A percentile compares a stretch with the other conserved stretches of the same genome.
Evolutionary conservation across 2,888 invertebrate genomes (phyloP).

Genomic region (Philopedon plagiatum): DNA sequence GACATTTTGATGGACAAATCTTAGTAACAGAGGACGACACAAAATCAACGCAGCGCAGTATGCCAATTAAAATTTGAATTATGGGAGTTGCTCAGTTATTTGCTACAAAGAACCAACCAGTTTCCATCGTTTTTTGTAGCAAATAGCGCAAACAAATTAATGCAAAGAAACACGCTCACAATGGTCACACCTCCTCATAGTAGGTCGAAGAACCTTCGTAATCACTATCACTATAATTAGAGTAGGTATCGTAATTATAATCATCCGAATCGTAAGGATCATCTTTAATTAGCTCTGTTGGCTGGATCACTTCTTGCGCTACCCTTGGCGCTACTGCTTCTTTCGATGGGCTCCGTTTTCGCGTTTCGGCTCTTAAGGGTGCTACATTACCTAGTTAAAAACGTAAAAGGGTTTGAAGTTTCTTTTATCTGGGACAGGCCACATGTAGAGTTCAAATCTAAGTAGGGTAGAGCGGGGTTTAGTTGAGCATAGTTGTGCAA

Average conservation of each 20-base stretch:
- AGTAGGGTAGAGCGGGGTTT: no score
- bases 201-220: slow-evolving; percentile 38
- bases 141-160: neutral
- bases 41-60: no score
- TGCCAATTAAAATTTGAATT: no score
- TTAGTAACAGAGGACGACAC: no score
- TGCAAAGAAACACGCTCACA: slow-evolving; percentile 18
- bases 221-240: slow-evolving; percentile 37
- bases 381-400: slow-evolving; percentile 1
- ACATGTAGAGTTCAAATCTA: no score
- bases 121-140: no score
- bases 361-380: neutral
- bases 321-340: neutral
- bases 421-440: no score
- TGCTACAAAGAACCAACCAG: no score
- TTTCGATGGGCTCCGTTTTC: slow-evolving; percentile 3
- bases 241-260: slow-evolving; percentile 17
- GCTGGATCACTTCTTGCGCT: neutral
- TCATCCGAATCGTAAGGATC: slow-evolving; percentile 16
- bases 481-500: no score
- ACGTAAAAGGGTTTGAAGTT: neutral
- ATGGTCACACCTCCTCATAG: slow-evolving; percentile 36
- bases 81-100: no score
- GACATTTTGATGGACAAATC: no score
- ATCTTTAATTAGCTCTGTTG: slow-evolving; percentile 1